These are phyloP conservation scores for Aphaenogaster floridana DNA, from an alignment of 1,140 invertebrate genomes.

Conservation along the genomic window DNA sequence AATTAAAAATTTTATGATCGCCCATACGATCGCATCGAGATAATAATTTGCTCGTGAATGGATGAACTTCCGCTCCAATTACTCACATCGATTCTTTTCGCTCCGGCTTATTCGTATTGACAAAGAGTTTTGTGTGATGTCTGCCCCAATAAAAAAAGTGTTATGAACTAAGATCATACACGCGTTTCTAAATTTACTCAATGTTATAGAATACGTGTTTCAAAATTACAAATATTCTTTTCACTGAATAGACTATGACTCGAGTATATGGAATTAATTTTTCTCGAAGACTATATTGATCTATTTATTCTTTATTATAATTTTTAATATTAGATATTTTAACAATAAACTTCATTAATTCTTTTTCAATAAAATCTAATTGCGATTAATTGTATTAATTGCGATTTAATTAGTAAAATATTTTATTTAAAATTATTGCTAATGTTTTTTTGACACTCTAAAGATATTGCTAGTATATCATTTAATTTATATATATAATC, in stretches of 20 bases:
- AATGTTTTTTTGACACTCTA: background rate
- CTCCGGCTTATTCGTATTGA: background rate
- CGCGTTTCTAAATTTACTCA: background rate
- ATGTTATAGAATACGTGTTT: background rate
- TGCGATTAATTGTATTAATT: background rate
- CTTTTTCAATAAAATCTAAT: background rate
- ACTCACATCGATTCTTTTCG: background rate
- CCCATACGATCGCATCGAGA: background rate
- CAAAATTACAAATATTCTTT: background rate
- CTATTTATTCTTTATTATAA: background rate
- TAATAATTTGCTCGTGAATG: background rate
- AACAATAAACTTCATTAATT: background rate
- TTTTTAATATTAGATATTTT: conserved; percentile 30
- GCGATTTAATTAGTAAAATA: background rate
- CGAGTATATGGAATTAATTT: background rate
- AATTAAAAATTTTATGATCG: conserved; percentile 1
- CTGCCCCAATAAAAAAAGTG: background rate
- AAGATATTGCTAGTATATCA: background rate
- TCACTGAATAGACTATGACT: background rate
- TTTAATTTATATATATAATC: background rate
- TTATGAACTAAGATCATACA: background rate
- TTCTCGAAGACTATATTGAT: background rate
- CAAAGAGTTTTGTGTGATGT: background rate
- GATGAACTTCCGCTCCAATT: conserved; percentile 6
- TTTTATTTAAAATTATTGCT: conserved; percentile 15